Base-by-base conservation (phyloP, 1,140 invertebrate genomes). In the Linepithema humile region DNA sequence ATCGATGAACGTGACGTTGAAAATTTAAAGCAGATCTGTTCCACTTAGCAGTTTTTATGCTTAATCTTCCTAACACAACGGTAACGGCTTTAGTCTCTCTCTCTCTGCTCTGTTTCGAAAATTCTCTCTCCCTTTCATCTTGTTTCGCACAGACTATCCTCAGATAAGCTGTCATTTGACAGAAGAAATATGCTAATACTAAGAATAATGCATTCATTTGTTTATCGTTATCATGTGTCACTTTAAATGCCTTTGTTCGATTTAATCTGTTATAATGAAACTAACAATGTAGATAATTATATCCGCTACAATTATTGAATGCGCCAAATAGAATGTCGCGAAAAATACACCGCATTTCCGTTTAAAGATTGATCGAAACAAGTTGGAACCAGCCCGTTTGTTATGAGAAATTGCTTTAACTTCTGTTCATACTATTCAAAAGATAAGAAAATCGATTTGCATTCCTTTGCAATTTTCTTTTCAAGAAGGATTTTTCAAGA, bases 341-440 rank as follows among this genome's bases (percentile, higher is more conserved):
- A 84, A 86, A 89, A 89, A 88, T 84, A 87, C 84, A 62, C 55
- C 50, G 48, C 69, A 23, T 67, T 70, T 57, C 75, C 20, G 72
- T 84, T 74, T 40, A 38, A 73, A 70, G 64, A 62, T 73, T 84
- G 86, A 89, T 89, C 84, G 77, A 83, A 88, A 88, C 84, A 64
- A 86, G 86, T 59, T 85, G 88, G 87, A 86, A 86, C 88, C 78
- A 86, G 74, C 74, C 48, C 69, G 86, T 83, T 82, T 83, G 53
- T 88, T 69, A 84, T 86, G 87, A 89, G 87, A 88, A 88, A 88
- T 86, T 88, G 86, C 80, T 80, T 88, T 80, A 67, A 83, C 72
- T 43, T n/a, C 62, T n/a, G n/a, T n/a, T n/a, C n/a, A 60, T 48
- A 62, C 77, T 75, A 83, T 74, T 50, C 23, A 23, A 12, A 29